phyloP scores from a whole-genome alignment of 1,140 invertebrate species.

The Drosophila rhopaloa region DNA sequence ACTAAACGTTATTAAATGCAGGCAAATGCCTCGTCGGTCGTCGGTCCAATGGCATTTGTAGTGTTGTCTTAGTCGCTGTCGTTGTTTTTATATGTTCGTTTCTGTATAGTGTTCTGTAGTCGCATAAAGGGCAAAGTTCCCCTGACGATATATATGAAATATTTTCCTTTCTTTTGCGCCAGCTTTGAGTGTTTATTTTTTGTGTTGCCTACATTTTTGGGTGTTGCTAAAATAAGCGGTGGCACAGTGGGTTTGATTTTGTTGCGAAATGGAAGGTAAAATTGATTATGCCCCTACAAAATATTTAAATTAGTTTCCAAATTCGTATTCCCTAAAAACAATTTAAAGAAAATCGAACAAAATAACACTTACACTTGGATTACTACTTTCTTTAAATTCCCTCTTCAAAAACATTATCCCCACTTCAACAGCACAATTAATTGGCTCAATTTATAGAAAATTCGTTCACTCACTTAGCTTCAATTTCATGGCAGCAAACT shows the following conservation, averaged over 20 bases:
- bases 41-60: conserved; percentile 59
- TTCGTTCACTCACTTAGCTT: conserved; percentile 34
- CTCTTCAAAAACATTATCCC: neutral
- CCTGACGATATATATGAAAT: conserved; percentile 33
- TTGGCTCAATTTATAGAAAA: conserved; percentile 37
- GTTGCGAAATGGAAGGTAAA: too few species aligned
- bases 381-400: conserved; percentile 2
- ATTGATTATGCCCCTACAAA: too few species aligned
- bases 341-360: neutral
- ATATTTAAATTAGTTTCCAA: too few species aligned
- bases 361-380: neutral
- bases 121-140: conserved; percentile 51
- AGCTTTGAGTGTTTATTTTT: conserved; percentile 69
- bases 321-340: too few species aligned
- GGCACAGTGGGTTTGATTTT: conserved; percentile 19
- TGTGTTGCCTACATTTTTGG: conserved; percentile 70
- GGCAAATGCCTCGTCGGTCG: conserved; percentile 58
- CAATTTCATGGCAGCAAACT: conserved; percentile 26
- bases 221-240: conserved; percentile 34
- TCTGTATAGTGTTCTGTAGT: conserved; percentile 33
- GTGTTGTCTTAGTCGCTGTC: conserved; percentile 50
- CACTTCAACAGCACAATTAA: conserved; percentile 23
- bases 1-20: conserved; percentile 82
- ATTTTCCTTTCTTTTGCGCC: conserved; percentile 27
- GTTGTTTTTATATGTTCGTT: conserved; percentile 26